These are phyloP conservation scores for Thripadectes ignobilis DNA, from an alignment of 2,797 vertebrate species.

Conservation along the genomic window DNA sequence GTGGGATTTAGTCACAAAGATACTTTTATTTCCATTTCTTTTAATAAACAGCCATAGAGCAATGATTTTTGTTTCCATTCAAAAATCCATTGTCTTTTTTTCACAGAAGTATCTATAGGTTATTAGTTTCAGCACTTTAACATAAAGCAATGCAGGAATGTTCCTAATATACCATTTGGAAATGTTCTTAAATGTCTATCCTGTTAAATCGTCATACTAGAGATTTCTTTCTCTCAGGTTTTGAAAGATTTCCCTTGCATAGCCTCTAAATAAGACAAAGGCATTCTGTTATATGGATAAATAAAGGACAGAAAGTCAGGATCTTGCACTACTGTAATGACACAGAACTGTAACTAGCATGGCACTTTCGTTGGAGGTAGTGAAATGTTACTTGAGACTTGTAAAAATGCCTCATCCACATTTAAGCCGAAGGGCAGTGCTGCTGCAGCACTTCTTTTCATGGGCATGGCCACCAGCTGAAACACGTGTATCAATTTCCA, in stretches of 20 bases:
- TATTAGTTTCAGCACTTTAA: not conserved
- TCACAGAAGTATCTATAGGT: not conserved
- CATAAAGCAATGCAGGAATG: not conserved
- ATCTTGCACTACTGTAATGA: not conserved
- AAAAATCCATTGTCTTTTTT: not conserved
- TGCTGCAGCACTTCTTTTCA: not conserved
- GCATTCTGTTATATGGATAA: not conserved
- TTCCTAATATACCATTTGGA: not conserved
- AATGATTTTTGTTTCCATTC: not conserved
- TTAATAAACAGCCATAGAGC: not conserved
- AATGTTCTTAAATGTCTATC: not conserved
- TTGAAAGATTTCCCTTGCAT: not conserved
- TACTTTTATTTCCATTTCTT: not conserved
- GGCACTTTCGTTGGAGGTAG: not conserved
- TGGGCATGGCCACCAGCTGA: not conserved
- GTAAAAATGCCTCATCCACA: not conserved
- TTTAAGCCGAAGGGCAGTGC: not conserved
- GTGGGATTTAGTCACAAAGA: not conserved
- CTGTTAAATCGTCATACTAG: not conserved
- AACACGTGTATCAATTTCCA: not conserved
- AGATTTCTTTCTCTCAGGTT: not conserved
- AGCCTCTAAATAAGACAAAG: not conserved
- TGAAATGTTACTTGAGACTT: not conserved
- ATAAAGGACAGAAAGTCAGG: not conserved
- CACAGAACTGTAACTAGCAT: not conserved